phyloP scores from a whole-genome alignment of 2,113 vertebrate genomes.

The Tupaia tana region DNA sequence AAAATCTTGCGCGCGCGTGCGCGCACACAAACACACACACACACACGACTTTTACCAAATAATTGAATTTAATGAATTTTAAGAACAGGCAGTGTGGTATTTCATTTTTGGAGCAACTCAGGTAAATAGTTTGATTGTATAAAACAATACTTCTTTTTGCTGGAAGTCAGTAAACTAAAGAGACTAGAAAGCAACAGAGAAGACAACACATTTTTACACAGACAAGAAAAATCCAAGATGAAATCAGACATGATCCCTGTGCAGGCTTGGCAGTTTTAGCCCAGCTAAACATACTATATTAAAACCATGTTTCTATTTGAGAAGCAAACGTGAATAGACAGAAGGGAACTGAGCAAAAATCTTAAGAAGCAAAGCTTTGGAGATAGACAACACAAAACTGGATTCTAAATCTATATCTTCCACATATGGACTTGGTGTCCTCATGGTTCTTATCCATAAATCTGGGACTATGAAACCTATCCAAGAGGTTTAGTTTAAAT shows the following conservation, averaged over 20 bases:
- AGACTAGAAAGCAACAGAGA: neutral
- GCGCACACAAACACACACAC: neutral
- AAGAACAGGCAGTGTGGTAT: neutral
- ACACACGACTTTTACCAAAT: neutral
- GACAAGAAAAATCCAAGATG: neutral
- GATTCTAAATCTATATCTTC: neutral
- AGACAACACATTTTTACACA: neutral
- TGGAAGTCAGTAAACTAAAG: neutral
- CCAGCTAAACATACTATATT: neutral
- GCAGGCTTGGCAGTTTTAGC: neutral
- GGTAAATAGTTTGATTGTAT: neutral
- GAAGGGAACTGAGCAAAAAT: neutral
- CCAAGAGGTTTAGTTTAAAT: neutral
- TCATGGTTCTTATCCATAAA: neutral
- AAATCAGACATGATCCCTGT: neutral
- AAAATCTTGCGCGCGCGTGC: neutral
- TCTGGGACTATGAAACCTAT: neutral
- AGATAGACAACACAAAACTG: neutral
- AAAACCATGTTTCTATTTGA: conserved; percentile 4
- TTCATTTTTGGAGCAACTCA: neutral
- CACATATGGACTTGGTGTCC: neutral
- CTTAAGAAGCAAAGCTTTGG: neutral
- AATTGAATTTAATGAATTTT: neutral
- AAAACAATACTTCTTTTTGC: neutral
- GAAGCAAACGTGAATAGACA: neutral